These are phyloP conservation scores for Sabellastarte sp. DNA, from an alignment of 2,888 invertebrate genomes.

Conservation along the genomic window DNA sequence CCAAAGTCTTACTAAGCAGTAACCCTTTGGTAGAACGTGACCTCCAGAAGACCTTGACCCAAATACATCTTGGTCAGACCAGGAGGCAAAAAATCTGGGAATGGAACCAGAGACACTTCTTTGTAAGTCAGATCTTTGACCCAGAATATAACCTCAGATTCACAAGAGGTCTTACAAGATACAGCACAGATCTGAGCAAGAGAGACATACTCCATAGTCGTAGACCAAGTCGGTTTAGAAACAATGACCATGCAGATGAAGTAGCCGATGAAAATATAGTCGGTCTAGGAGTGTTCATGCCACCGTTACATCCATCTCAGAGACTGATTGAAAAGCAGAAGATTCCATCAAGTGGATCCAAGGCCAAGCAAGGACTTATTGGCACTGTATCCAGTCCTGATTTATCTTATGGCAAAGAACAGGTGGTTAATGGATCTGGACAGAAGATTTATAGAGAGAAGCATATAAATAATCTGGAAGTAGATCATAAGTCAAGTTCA, in stretches of 20 bases:
- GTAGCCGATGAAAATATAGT: background rate
- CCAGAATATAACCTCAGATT: conserved; percentile 16
- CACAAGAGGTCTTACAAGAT: background rate
- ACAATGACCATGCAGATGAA: background rate
- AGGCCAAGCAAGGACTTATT: background rate
- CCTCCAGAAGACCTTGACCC: conserved; percentile 12
- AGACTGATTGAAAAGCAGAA: background rate
- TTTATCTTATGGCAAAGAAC: background rate
- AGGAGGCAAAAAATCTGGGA: conserved; percentile 12
- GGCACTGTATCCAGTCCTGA: no score
- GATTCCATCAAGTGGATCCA: background rate
- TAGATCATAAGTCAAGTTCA: background rate
- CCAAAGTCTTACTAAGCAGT: conserved; percentile 14
- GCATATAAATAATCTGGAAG: no score
- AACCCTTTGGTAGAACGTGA: conserved; percentile 23
- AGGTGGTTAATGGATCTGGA: background rate
- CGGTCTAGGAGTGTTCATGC: background rate
- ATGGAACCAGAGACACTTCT: conserved; percentile 22
- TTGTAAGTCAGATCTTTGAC: conserved; percentile 20
- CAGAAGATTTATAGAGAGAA: background rate
- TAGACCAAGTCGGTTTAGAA: background rate
- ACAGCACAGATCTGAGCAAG: background rate
- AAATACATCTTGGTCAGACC: conserved; percentile 7
- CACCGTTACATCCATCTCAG: background rate
- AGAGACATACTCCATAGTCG: background rate